These are phyloP conservation scores for Cydia pomonella DNA, from an alignment of 1,140 invertebrate species.

Conservation along the genomic window DNA sequence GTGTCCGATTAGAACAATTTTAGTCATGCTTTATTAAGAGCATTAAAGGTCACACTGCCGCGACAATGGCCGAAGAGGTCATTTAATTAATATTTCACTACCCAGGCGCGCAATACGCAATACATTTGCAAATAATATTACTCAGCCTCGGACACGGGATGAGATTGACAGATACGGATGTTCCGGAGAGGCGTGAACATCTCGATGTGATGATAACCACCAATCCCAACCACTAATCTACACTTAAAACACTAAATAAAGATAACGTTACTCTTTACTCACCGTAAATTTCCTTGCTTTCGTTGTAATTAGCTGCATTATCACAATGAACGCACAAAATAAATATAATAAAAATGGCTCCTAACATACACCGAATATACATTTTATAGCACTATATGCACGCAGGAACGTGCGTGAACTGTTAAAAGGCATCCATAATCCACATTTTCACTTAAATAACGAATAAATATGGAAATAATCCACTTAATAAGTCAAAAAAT, in stretches of 20 bases:
- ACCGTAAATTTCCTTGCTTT: constrained; percentile 74
- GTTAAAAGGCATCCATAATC: constrained; percentile 65
- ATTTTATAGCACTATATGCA: constrained; percentile 68
- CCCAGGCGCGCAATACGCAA: neutral
- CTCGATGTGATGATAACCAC: neutral
- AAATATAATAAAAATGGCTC: constrained; percentile 80
- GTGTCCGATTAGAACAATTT: neutral
- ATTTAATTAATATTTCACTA: constrained; percentile 14
- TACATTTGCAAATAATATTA: constrained; percentile 28
- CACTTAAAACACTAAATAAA: constrained; percentile 16
- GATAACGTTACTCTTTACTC: constrained; percentile 44
- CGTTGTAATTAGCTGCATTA: constrained; percentile 75
- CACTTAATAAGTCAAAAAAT: constrained; percentile 66
- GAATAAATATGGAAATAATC: constrained; percentile 61
- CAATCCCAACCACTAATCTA: neutral
- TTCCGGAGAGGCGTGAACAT: constrained; percentile 24
- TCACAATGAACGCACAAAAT: constrained; percentile 80
- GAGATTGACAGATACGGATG: constrained; percentile 30
- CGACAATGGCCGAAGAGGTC: neutral
- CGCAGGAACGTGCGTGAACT: constrained; percentile 54
- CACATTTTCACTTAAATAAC: constrained; percentile 71
- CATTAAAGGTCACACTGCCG: constrained; percentile 2
- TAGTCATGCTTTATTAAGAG: neutral
- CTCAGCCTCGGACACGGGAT: constrained; percentile 16
- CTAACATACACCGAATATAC: constrained; percentile 74